Evolutionary conservation across 2,888 invertebrate species (phyloP).

Genomic region (Crepidodera aurea): DNA sequence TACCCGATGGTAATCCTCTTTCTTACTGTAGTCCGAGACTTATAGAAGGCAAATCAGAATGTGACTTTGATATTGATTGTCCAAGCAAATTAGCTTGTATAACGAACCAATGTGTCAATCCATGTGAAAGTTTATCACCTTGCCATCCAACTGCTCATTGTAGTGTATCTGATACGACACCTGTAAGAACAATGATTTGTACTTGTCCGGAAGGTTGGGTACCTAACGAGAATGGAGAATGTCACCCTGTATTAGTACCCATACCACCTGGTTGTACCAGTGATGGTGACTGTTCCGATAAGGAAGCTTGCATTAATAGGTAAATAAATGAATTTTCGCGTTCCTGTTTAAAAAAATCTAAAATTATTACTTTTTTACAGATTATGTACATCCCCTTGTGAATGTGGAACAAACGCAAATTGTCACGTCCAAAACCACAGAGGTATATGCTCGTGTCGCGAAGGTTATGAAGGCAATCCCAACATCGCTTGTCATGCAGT

Average conservation of each 20-base stretch:
- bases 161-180: conserved; percentile 83
- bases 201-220: conserved; percentile 87
- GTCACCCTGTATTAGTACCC: conserved; percentile 75
- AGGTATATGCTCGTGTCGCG: conserved; percentile 85
- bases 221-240: conserved; percentile 80
- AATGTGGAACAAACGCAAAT: conserved; percentile 84
- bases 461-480: conserved; percentile 88
- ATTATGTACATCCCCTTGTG: conserved; percentile 86
- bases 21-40: conserved; percentile 73
- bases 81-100: conserved; percentile 84
- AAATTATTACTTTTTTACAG: conserved; percentile 55
- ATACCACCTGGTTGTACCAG: conserved; percentile 78
- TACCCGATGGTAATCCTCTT: conserved; percentile 82
- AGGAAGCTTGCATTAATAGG: conserved; percentile 81
- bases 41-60: conserved; percentile 70
- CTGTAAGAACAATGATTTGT: conserved; percentile 87
- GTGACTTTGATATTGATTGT: conserved; percentile 81
- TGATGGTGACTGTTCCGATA: conserved; percentile 79
- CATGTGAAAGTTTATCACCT: conserved; percentile 78
- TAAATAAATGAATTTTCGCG: neutral
- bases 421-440: conserved; percentile 85
- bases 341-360: too few species aligned
- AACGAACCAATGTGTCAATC: conserved; percentile 78
- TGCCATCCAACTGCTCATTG: conserved; percentile 80
- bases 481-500: conserved; percentile 80